Evolutionary conservation across 1,140 invertebrate genomes (phyloP), one percentile per base, ranked within the genome.

Genomic region (Rhyacophila brunnea): DNA sequence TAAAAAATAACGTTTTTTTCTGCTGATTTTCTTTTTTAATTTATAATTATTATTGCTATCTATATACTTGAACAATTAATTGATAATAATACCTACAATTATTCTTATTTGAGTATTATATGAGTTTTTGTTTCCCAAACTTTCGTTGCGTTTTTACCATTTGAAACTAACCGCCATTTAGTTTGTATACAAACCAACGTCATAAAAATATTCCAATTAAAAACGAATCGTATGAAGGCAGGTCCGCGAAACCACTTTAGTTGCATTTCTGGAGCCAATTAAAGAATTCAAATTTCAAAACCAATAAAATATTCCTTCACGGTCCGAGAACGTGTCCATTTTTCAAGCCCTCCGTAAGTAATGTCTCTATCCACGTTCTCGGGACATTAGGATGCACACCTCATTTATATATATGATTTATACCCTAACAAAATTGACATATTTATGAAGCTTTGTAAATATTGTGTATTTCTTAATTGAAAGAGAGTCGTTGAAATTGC

Each of bases 281-380:
- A 61, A 60, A 65, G 63, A 58, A 65, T 65, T 65, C 50, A 65
- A 65, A 65, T 65, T 61, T 55, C 35, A 60, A 61, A 64, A 64
- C 53, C 58, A 55, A 64, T 64, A 64, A 64, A 60, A 60, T 52
- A 64, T 60, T 53, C 36, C 32, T 46, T 44, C 61, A 45, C 52
- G 36, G 19, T 44, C 46, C 51, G 3, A 34, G 20, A 44, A 55
- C 38, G 32, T 11, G 47, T 42, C 42, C 53, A 60, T 58, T 64
- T 48, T 58, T 56, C 53, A 58, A 43, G 23, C 35, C 49, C 6
- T n/a, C 14, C n/a, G 20, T 65, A 58, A 65, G 35, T 61, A 65
- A 65, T 65, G 58, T 65, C 63, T 65, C 63, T 61, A 64, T 64
- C 53, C 47, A 28, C 23, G 9, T 9, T 3, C 23, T 28, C 23